phyloP scores from a whole-genome alignment of 1,140 invertebrate genomes.

The Dolichoris vasculosae region DNA sequence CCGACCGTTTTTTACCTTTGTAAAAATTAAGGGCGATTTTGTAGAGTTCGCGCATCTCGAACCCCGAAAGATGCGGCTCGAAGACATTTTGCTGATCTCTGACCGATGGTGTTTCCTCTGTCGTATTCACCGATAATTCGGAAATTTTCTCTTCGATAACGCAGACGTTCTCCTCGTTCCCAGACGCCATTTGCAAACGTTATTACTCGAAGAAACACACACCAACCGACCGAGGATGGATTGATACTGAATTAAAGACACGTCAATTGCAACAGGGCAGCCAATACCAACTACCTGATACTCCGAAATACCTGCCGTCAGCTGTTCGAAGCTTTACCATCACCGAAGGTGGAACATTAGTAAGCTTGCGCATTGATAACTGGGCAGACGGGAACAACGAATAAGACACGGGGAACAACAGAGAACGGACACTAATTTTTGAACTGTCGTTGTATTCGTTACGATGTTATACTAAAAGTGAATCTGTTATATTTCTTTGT shows the following conservation, averaged over 20 bases:
- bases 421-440: too few species aligned
- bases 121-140: conserved; percentile 60
- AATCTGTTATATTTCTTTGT: neutral
- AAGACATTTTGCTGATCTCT: conserved; percentile 48
- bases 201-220: neutral
- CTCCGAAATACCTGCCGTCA: conserved; percentile 20
- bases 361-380: neutral
- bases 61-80: conserved; percentile 68
- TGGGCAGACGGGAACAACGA: too few species aligned
- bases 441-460: too few species aligned
- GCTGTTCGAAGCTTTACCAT: neutral
- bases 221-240: neutral
- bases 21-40: conserved; percentile 90
- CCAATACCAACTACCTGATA: neutral
- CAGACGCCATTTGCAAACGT: conserved; percentile 66
- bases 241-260: neutral
- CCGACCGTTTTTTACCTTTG: conserved; percentile 81
- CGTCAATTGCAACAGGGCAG: neutral
- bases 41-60: conserved; percentile 82
- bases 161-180: conserved; percentile 62
- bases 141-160: conserved; percentile 62
- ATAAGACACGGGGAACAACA: too few species aligned
- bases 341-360: neutral
- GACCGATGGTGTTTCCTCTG: conserved; percentile 41
- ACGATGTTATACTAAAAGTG: too few species aligned